Evolutionary conservation across 1,140 invertebrate species (phyloP), one percentile per base, ranked within the genome.

Genomic region (Bombus pascuorum): DNA sequence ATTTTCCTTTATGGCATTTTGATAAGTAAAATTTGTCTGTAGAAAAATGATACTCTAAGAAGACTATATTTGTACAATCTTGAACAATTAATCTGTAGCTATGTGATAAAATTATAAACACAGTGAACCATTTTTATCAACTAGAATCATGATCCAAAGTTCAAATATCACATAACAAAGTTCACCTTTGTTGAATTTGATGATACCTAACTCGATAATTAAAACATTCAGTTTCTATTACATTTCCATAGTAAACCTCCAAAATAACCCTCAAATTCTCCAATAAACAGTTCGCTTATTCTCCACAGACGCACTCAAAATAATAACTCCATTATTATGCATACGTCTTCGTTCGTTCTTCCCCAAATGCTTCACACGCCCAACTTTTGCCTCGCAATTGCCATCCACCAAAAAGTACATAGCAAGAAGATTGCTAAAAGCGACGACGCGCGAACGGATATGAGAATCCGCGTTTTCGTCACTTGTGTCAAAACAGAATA

Each of bases 401-500:
- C 47, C 59, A 62, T 13, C 28, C 28, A 62, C 59, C 8, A 15
- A 66, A 66, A 34, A 66, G n/a, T n/a, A 34, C 32, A 34, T 8
- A 3, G 32, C 32, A 34, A 34, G 15, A 15, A 32, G 32, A 66
- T 66, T 8, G n/a, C 6, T 66, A 34, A 66, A 66, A n/a, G 32
- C 32, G 2, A 34, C 15, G 15, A 66, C 13, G 32, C 32, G 32
- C 32, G 65, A 66, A 34, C 34, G 8, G n/a, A 53, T 34, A 62
- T 28, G 25, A 37, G 77, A 44, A 84, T 86, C 83, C 72, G 62
- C 59, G 84, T 83, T 82, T 86, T 81, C 73, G 32, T 32, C 37
- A n/a, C 25, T 62, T 62, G 77, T 79, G 83, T 75, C 68, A 83
- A 87, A 77, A 87, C 74, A 81, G 74, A 68, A 89, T 89, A 88